Evolutionary conservation across 2,113 vertebrate genomes (phyloP), one percentile per base, ranked within the genome.

Genomic region (Myiagra hebetior): DNA sequence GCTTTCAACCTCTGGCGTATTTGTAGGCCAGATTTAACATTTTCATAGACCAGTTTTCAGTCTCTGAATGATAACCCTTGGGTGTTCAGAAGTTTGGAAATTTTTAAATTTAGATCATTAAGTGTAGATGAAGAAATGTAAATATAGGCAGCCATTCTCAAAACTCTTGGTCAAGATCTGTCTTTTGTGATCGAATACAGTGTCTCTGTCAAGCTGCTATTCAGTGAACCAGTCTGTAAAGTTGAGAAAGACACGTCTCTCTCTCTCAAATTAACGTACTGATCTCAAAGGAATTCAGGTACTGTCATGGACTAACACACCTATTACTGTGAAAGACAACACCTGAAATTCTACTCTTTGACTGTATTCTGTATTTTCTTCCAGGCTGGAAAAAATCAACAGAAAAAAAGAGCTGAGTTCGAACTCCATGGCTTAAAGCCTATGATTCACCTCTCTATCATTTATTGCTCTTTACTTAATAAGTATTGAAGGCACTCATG

Each of bases 211-310:
- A 57, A 73, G 62, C 26, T 7, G 26, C 42, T 52, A 2, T 28
- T 50, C 50, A 65, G 53, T 15, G 41, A 85, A 87, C 4, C 15
- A 44, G 39, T 24, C 17, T 42, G 35, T 16, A 63, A 85, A 73
- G 26, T 0, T 0, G 6, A 81, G 60, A 44, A 56, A 78, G 89
- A 41, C 6, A 20, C 0, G 0, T n/a, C 8, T 81, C 49, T 81
- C 49, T 81, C 78, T 88, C 55, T 80, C 50, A 62, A 4, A 57
- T 60, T 42, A 49, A 78, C 14, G 24, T 50, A 27, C 4, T 44
- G 46, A 55, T 30, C 60, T 81, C 44, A 49, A 24, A 76, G 23
- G 18, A 96, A 56, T 46, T 60, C 35, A 73, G 23, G 9, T 44
- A 56, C 17, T 46, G 20, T 27, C 0, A 0, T 15, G 28, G 70